Percentiles rank a stretch among this genome's conserved stretches.
phyloP scores from a whole-genome alignment of 2,113 vertebrate genomes.

The Tor tambroides region DNA sequence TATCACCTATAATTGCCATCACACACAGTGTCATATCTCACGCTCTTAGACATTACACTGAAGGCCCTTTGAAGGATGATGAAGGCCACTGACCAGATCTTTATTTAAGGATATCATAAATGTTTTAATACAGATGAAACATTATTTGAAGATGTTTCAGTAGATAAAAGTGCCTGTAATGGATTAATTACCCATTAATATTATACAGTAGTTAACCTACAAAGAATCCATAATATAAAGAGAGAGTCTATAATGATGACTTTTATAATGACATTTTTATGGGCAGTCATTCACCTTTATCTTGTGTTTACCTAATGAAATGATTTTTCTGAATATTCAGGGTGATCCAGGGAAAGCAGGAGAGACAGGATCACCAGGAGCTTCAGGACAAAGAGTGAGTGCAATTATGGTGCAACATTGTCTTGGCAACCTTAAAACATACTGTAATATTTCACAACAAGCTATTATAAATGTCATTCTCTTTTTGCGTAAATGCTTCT shows the following conservation, averaged over 20 bases:
- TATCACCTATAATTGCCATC: background rate
- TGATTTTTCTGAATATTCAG: slow-evolving; percentile 68
- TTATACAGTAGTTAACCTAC: background rate
- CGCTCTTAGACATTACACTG: background rate
- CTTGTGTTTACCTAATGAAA: background rate
- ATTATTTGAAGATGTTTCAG: background rate
- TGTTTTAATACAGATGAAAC: slow-evolving; percentile 2
- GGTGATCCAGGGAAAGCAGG: slow-evolving; percentile 93
- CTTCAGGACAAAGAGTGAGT: slow-evolving; percentile 88
- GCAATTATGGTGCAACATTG: background rate
- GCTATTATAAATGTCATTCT: slow-evolving; percentile 4
- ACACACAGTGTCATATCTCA: background rate
- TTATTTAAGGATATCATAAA: background rate
- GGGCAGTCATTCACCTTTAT: background rate
- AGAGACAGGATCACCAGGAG: slow-evolving; percentile 87
- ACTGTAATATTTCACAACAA: background rate
- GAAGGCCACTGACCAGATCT: background rate
- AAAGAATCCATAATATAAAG: background rate
- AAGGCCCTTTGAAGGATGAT: background rate
- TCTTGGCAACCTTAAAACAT: background rate
- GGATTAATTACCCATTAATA: background rate
- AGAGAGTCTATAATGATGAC: background rate
- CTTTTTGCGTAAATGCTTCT: background rate
- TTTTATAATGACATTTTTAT: background rate
- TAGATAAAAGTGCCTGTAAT: background rate